A percentile compares a stretch with the other conserved stretches of the same genome.
phyloP scores from a whole-genome alignment of 1,140 invertebrate genomes.

The Pectinophora gossypiella region DNA sequence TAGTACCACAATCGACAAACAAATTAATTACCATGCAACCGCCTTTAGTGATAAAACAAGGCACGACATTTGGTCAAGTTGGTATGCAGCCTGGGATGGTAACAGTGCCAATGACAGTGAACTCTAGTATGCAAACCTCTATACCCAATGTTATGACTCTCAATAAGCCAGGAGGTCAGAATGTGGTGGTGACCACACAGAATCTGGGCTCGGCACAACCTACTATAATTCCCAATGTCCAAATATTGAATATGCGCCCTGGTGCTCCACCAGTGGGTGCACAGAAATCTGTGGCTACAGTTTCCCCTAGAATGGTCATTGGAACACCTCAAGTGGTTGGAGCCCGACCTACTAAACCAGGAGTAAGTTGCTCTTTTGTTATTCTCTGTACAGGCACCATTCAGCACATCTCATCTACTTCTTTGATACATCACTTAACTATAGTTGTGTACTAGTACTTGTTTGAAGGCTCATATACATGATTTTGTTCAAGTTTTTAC shows the following conservation, averaged over 20 bases:
- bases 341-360: conserved; percentile 84
- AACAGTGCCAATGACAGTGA: conserved; percentile 82
- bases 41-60: conserved; percentile 82
- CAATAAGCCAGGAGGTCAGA: conserved; percentile 72
- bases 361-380: conserved; percentile 77
- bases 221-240: conserved; percentile 84
- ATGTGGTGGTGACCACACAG: conserved; percentile 76
- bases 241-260: conserved; percentile 90
- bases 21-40: conserved; percentile 76
- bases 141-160: conserved; percentile 73
- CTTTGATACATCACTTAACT: no score
- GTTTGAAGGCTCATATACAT: no score
- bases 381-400: neutral
- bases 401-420: no score
- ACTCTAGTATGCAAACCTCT: conserved; percentile 65
- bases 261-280: conserved; percentile 80
- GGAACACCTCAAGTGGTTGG: conserved; percentile 87
- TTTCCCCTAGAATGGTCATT: conserved; percentile 86
- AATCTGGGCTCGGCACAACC: conserved; percentile 76
- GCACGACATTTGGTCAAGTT: conserved; percentile 74
- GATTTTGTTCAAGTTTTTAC: no score
- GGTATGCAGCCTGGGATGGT: conserved; percentile 79
- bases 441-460: no score
- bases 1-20: conserved; percentile 75
- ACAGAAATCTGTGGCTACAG: conserved; percentile 83